These are phyloP conservation scores for Timandra comae DNA, from an alignment of 2,888 invertebrate species.

Conservation along the genomic window DNA sequence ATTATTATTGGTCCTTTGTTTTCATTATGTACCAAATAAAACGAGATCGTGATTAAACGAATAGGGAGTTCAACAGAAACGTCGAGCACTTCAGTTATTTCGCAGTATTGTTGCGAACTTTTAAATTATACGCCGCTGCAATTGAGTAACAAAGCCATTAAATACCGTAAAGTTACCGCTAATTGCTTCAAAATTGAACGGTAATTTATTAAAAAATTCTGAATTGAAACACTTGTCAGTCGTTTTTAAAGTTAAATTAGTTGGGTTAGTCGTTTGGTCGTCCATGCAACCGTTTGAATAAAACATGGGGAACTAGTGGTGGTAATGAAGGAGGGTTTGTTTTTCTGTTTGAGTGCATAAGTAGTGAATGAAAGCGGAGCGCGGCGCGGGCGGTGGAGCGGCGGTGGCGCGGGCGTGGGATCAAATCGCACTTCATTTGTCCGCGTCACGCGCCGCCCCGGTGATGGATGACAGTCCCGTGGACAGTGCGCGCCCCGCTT, in stretches of 20 bases:
- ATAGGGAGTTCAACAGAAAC: conserved; percentile 13
- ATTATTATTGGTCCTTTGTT: conserved; percentile 17
- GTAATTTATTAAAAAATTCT: conserved; percentile 44
- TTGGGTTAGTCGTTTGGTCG: conserved; percentile 55
- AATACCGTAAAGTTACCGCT: conserved; percentile 32
- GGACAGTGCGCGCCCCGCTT: conserved; percentile 42
- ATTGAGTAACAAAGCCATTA: conserved; percentile 29
- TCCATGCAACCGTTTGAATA: conserved; percentile 50
- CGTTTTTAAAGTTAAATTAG: conserved; percentile 70
- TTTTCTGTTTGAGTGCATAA: conserved; percentile 67
- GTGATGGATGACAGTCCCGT: conserved; percentile 63
- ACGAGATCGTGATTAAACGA: conserved; percentile 9
- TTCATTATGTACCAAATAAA: conserved; percentile 8
- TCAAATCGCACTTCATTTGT: conserved; percentile 75
- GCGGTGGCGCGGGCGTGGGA: conserved; percentile 49
- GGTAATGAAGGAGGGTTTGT: conserved; percentile 64
- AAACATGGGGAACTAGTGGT: conserved; percentile 65
- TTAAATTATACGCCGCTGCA: conserved; percentile 21
- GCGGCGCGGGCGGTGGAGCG: conserved; percentile 32
- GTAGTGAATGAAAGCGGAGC: conserved; percentile 55
- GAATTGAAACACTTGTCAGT: conserved; percentile 62
- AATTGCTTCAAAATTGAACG: conserved; percentile 42
- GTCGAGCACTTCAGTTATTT: conserved; percentile 12
- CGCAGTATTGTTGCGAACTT: conserved; percentile 18
- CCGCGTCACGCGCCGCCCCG: conserved; percentile 52